Percentiles rank a stretch among this genome's conserved stretches.
Conservation (phyloP, 2,888 invertebrate genomes). For the Trachelus iudaicus region DNA sequence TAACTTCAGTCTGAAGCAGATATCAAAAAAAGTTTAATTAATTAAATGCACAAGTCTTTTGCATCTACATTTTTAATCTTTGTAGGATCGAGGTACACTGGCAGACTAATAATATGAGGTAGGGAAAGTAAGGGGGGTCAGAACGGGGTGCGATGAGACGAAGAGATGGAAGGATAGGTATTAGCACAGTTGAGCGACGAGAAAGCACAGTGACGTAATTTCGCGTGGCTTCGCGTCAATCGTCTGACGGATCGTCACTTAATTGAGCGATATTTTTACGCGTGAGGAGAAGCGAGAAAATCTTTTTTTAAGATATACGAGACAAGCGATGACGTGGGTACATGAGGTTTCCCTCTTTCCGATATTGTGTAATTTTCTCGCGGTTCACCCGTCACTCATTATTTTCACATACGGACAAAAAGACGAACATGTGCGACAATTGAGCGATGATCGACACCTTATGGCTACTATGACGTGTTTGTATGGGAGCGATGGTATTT, state of each 20-base stretch:
- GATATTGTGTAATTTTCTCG: background rate
- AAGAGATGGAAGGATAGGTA: background rate
- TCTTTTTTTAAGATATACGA: background rate
- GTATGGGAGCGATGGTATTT: background rate
- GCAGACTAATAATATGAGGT: too few relatives aligned
- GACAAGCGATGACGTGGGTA: background rate
- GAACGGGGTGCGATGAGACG: background rate
- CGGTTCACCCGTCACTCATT: background rate
- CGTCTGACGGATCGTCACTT: background rate
- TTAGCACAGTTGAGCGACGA: background rate
- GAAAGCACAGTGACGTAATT: background rate
- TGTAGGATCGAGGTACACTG: background rate
- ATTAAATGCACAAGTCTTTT: background rate
- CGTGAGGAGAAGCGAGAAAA: background rate
- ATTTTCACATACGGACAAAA: background rate
- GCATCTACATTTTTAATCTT: background rate
- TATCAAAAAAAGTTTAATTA: background rate
- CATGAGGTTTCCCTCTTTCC: background rate
- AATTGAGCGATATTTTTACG: background rate
- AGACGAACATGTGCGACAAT: background rate
- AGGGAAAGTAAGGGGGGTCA: too few relatives aligned
- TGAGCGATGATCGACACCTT: background rate
- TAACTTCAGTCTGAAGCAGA: too few relatives aligned
- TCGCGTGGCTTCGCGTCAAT: background rate
- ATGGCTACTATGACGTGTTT: background rate